Evolutionary conservation across 2,888 invertebrate species (phyloP).

Genomic region (Nipponacmea schrenckii): DNA sequence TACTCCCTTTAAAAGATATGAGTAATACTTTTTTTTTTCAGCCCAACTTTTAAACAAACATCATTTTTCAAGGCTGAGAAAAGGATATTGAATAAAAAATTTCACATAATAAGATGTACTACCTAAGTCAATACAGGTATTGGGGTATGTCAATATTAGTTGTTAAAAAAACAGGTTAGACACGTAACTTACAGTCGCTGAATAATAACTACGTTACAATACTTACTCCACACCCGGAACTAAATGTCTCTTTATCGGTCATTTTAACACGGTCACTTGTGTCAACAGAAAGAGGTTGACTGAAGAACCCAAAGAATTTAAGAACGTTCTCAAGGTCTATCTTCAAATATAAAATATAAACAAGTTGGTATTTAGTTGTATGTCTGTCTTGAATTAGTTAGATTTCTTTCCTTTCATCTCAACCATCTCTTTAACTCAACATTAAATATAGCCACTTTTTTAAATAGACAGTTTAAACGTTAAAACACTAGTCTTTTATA

Average conservation of each 20-base stretch:
- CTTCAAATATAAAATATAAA: background rate
- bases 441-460: no score
- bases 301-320: background rate
- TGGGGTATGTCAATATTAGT: background rate
- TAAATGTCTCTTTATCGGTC: background rate
- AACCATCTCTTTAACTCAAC: no score
- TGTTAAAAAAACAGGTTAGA: constrained; percentile 1
- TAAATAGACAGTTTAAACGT: no score
- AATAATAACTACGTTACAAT: background rate
- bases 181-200: background rate
- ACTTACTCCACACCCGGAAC: background rate
- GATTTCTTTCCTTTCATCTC: background rate
- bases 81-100: background rate
- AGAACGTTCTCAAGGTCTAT: background rate
- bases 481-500: no score
- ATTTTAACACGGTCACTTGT: background rate
- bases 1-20: no score
- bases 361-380: background rate
- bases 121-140: background rate
- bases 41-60: background rate
- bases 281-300: background rate
- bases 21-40: no score
- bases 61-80: background rate
- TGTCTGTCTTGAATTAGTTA: background rate
- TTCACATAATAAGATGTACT: background rate